Evolutionary conservation across 2,797 vertebrate species (phyloP), one percentile per base, ranked within the genome.

Genomic region (Rhynchonycteris naso): DNA sequence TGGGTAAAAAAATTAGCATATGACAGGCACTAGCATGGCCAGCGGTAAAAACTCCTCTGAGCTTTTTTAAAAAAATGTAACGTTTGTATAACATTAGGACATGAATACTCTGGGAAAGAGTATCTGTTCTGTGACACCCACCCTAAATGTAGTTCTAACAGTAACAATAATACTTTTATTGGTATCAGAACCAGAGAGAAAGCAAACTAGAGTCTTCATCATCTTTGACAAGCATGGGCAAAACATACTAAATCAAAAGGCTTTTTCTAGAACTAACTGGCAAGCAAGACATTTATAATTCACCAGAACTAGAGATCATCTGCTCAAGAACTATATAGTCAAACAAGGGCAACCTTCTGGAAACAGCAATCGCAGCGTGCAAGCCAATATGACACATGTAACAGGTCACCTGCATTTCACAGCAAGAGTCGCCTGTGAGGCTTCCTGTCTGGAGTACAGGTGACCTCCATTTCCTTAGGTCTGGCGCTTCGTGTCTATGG

Each of bases 141-240:
- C 63, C 26, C 79, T 58, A 69, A 59, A 52, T 74, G 56, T 35
- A 89, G 63, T 26, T 90, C 59, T 72, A 58, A 78, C 22, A 76
- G 85, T 58, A 85, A 71, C 12, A 26, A 75, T 26, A 69, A 47
- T 54, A 87, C 90, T 89, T 96, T 93, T 0, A 69, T 84, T 92
- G n/a, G n/a, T 21, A 59, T 22, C 10, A 66, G 59, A 71, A 78
- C 56, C 58, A 56, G 74, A 74, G 56, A 66, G 43, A 83, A 74
- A 87, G 69, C 58, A 91, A 88, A 85, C 11, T 63, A 75, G 58
- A 85, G 88, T 94, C n/a, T 94, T 84, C 54, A 5, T 52, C 66
- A 82, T 52, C 63, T 52, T 86, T 93, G 47, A 63, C 30, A 86
- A 89, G 65, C 19, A 74, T 54, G 10, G n/a, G 12, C 6, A 63